Conservation (phyloP, 2,113 vertebrate species). For the Leptobrachium leishanense region DNA sequence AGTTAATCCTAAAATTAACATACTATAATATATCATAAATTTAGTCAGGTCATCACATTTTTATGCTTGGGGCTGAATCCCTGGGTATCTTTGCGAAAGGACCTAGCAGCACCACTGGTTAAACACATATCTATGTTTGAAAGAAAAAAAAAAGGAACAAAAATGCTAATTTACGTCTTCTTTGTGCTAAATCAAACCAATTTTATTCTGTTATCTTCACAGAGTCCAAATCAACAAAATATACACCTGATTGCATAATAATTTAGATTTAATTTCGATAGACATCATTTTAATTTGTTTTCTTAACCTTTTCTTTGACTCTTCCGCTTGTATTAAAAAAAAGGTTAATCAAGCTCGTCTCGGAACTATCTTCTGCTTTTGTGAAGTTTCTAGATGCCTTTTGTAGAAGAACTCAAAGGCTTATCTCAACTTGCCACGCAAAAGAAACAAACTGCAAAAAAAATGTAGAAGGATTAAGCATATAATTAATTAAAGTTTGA, state of each 20-base stretch:
- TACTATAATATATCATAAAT: too few species aligned
- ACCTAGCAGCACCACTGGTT: too few species aligned
- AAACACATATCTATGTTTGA: too few species aligned
- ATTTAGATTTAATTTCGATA: conserved; percentile 40
- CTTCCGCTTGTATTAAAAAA: conserved; percentile 12
- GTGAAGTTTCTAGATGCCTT: not conserved
- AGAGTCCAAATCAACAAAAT: conserved; percentile 9
- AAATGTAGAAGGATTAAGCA: conserved; percentile 21
- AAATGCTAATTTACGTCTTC: too few species aligned
- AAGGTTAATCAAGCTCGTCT: conserved; percentile 35
- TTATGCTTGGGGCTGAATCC: too few species aligned
- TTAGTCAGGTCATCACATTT: too few species aligned
- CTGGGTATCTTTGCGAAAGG: too few species aligned
- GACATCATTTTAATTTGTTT: conserved; percentile 30
- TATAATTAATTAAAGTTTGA: conserved; percentile 35
- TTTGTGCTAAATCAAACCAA: conserved; percentile 4
- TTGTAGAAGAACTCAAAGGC: conserved; percentile 2
- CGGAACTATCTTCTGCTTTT: not conserved
- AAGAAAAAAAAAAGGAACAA: too few species aligned
- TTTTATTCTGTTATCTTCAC: conserved; percentile 4
- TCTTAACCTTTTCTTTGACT: conserved; percentile 19
- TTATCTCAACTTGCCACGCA: conserved; percentile 30
- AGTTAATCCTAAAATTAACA: too few species aligned
- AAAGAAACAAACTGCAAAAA: conserved; percentile 9
- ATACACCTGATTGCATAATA: conserved; percentile 13